These are phyloP conservation scores for Hippopotamus amphibius DNA, from an alignment of 2,113 vertebrate species.

Conservation along the genomic window DNA sequence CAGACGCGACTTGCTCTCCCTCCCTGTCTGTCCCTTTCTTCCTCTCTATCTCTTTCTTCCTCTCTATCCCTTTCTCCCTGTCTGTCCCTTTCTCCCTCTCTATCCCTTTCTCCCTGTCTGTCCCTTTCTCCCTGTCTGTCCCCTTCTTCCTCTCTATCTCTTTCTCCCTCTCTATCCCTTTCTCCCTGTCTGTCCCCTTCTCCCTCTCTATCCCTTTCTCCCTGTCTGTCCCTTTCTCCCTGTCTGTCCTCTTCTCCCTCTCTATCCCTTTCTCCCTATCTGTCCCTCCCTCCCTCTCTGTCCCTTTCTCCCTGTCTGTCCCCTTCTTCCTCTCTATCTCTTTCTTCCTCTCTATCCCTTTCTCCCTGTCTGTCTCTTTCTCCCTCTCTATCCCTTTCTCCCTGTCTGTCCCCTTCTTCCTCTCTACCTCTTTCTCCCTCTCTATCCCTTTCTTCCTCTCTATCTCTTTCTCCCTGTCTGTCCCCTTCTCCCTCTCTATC, in stretches of 20 bases:
- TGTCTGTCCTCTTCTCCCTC: not conserved
- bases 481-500: not conserved
- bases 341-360: too few relatives aligned
- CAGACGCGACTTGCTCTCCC: not conserved
- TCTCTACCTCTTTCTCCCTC: not conserved
- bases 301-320: too few relatives aligned
- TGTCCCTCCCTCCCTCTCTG: not conserved
- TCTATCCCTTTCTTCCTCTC: not conserved
- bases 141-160: too few relatives aligned
- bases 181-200: not conserved
- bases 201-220: not conserved
- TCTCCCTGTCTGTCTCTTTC: too few relatives aligned
- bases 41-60: not conserved
- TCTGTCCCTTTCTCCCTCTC: not conserved
- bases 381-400: not conserved
- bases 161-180: too few relatives aligned
- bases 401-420: not conserved
- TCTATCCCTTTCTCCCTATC: too few relatives aligned
- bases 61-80: not conserved
- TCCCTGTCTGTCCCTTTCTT: not conserved
- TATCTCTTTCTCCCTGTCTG: not conserved
- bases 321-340: too few relatives aligned
- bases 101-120: not conserved
- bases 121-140: too few relatives aligned
- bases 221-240: not conserved